phyloP scores from a whole-genome alignment of 2,888 invertebrate genomes.

The Apomyelois bistriatella region DNA sequence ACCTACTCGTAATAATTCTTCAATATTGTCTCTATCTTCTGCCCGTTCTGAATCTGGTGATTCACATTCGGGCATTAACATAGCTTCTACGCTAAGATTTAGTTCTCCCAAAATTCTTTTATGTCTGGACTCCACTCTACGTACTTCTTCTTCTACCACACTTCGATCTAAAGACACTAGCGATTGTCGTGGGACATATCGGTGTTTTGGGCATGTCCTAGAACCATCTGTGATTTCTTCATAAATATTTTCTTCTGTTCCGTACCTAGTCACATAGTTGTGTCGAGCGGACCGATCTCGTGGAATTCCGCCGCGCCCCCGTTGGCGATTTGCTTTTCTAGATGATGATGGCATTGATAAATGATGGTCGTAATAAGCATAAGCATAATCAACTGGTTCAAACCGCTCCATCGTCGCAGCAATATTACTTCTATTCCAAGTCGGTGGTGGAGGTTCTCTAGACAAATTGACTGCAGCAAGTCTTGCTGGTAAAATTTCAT shows the following conservation, averaged over 20 bases:
- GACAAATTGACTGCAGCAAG: conserved; percentile 72
- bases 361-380: conserved; percentile 90
- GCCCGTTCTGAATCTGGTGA: conserved; percentile 83
- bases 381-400: conserved; percentile 88
- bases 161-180: conserved; percentile 84
- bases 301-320: conserved; percentile 64
- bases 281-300: conserved; percentile 78
- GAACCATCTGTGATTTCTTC: conserved; percentile 87
- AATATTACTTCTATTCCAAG: conserved; percentile 82
- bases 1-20: conserved; percentile 84
- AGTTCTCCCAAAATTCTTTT: conserved; percentile 90
- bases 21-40: conserved; percentile 81
- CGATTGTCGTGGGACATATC: conserved; percentile 77
- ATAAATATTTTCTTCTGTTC: conserved; percentile 91
- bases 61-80: conserved; percentile 91
- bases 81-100: conserved; percentile 92
- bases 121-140: conserved; percentile 90
- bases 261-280: conserved; percentile 88
- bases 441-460: conserved; percentile 66
- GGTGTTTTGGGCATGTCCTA: conserved; percentile 72
- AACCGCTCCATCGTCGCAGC: conserved; percentile 83
- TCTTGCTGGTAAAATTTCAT: conserved; percentile 74
- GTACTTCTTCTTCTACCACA: conserved; percentile 90
- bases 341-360: conserved; percentile 82
- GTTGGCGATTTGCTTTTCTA: conserved; percentile 65